phyloP scores from a whole-genome alignment of 1,140 invertebrate species.

The Diabrotica virgifera region DNA sequence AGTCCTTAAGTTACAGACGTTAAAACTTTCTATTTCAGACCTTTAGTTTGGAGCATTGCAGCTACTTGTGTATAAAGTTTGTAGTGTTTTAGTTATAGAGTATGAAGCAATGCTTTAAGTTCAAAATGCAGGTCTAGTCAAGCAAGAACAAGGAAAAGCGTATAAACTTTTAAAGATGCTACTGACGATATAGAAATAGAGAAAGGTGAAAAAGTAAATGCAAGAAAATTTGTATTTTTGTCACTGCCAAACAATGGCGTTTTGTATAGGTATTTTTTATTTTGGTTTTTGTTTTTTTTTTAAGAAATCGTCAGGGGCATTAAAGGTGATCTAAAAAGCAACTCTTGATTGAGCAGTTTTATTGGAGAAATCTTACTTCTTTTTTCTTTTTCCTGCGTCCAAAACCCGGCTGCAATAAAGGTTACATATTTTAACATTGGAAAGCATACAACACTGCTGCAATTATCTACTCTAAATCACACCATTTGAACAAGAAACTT shows the following conservation, averaged over 20 bases:
- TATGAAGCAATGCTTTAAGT: slow-evolving; percentile 18
- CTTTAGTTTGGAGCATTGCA: not conserved
- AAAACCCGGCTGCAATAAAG: slow-evolving; percentile 78
- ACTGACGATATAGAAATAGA: slow-evolving; percentile 39
- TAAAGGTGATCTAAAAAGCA: slow-evolving; percentile 45
- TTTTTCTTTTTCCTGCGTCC: slow-evolving; percentile 94
- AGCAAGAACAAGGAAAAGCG: slow-evolving; percentile 26
- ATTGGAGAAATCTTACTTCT: slow-evolving; percentile 76
- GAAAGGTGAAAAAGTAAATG: slow-evolving; percentile 22
- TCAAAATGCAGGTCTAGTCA: slow-evolving; percentile 21
- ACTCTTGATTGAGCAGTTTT: slow-evolving; percentile 43
- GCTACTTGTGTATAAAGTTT: slow-evolving; percentile 6
- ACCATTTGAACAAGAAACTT: slow-evolving; percentile 10
- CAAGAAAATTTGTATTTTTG: slow-evolving; percentile 22
- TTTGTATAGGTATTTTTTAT: slow-evolving; percentile 9
- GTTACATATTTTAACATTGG: slow-evolving; percentile 47
- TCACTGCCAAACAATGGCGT: not conserved
- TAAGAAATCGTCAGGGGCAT: slow-evolving; percentile 45
- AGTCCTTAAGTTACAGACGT: too few relatives aligned
- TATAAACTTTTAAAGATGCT: slow-evolving; percentile 33
- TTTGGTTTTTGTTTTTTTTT: slow-evolving; percentile 10
- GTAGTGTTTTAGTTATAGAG: slow-evolving; percentile 9
- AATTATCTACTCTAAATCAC: slow-evolving; percentile 12
- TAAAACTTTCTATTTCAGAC: too few relatives aligned
- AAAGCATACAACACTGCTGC: slow-evolving; percentile 27